Base-by-base conservation (phyloP, 2,797 vertebrate genomes). In the Melanotaenia maccullochi region DNA sequence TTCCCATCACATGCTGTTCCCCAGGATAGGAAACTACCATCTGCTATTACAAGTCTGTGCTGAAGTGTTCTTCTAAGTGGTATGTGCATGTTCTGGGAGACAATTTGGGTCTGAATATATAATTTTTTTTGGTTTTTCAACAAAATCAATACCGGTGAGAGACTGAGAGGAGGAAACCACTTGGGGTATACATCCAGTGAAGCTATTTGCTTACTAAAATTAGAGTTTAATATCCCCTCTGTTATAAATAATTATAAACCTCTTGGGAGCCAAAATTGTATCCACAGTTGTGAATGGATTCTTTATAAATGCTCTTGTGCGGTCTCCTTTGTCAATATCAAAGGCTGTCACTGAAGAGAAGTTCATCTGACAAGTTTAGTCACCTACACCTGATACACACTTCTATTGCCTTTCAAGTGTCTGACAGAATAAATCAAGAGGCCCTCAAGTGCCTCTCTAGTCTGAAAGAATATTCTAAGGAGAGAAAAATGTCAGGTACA, bases 1-100 rank as follows among this genome's bases (percentile, higher is more conserved):
- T 84, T 86, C 75, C 84, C 86, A 78, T 82, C 57, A 12, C 42
- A 57, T 33, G 20, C 47, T 32, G 65, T 33, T 81, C 76, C 72
- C 61, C 32, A 0, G 61, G 76, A 74, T 71, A 64, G 28, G 44
- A 22, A 16, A 42, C 61, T 73, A 78, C 73, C 68, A 4, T 42
- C 67, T 42, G 59, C n/a, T 75, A 2, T 12, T 62, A 18, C 14
- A 40, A 22, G 28, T 55, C n/a, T 35, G 25, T 22, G 30, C 33
- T 51, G 30, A 38, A 59, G 63, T 30, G 2, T 22, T 62, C 30
- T 24, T 16, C n/a, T 60, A n/a, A 63, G 63, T 74, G 68, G 68
- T 54, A 35, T 51, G 22, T 61, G 58, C 36, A 38, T 22, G 67
- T 71, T 77, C 64, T 8, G 30, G 55, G 36, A 77, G 52, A 18